phyloP scores from a whole-genome alignment of 2,113 vertebrate genomes.

The Dasyprocta punctata region DNA sequence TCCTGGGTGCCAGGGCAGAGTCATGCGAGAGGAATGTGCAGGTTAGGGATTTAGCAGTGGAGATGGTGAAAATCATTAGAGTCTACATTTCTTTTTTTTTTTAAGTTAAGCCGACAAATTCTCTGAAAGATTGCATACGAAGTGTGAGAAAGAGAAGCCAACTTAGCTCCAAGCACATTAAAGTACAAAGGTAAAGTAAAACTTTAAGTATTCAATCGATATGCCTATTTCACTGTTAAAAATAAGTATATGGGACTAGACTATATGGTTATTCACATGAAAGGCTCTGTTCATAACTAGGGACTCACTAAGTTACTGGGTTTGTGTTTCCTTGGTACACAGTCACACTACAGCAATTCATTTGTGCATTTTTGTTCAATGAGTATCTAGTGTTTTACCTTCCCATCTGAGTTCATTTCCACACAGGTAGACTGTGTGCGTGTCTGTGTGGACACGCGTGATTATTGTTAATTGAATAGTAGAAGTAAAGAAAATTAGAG shows the following conservation, averaged over 20 bases:
- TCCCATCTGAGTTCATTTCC: not conserved
- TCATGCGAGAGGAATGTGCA: not conserved
- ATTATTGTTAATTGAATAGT: not conserved
- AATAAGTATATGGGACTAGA: not conserved
- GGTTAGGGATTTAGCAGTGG: not conserved
- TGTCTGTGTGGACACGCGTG: not conserved
- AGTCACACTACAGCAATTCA: not conserved
- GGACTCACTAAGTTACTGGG: not conserved
- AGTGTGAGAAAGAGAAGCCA: not conserved
- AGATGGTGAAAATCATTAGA: not conserved
- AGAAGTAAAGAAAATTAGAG: not conserved
- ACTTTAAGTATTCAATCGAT: not conserved
- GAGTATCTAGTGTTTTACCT: not conserved
- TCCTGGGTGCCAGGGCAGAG: not conserved
- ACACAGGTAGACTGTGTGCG: not conserved
- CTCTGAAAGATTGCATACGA: not conserved
- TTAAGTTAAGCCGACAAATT: not conserved
- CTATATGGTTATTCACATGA: not conserved
- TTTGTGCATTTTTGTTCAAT: conserved; percentile 12
- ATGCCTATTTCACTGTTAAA: not conserved
- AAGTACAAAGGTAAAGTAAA: conserved; percentile 14
- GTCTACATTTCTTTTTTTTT: conserved; percentile 16
- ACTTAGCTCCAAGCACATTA: not conserved
- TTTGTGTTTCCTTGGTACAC: not conserved
- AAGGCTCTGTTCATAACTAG: not conserved